Conservation (phyloP, 1,140 invertebrate species). For the Dolichoris vasculosae region DNA sequence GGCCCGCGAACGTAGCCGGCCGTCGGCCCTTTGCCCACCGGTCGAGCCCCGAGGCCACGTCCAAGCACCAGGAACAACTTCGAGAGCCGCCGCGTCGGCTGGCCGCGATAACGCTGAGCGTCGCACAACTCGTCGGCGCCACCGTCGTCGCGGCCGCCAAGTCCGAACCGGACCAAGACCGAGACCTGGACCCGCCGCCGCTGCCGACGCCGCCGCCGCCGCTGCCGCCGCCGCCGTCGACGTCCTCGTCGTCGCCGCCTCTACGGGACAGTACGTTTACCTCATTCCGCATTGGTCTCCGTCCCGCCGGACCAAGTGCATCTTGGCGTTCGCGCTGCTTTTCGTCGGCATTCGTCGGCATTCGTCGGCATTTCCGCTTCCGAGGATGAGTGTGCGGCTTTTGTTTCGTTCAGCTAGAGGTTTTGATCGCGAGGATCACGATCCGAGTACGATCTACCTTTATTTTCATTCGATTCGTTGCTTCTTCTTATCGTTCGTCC, state of each 20-base stretch:
- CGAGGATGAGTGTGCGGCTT: neutral
- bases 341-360: too few relatives aligned
- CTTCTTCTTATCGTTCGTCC: too few relatives aligned
- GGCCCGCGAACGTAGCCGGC: constrained; percentile 46
- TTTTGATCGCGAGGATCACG: neutral
- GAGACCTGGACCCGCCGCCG: constrained; percentile 22
- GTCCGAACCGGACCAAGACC: neutral
- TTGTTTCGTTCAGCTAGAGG: neutral
- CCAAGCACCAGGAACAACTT: neutral
- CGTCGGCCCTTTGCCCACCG: constrained; percentile 45
- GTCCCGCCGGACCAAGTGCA: neutral
- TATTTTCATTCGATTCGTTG: neutral
- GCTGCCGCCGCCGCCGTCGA: neutral
- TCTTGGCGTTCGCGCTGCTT: neutral
- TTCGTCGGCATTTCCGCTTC: neutral
- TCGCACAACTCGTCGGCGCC: constrained; percentile 60
- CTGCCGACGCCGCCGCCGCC: neutral
- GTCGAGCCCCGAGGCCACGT: neutral
- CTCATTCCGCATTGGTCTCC: neutral
- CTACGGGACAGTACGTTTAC: constrained; percentile 8
- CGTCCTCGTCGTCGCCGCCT: neutral
- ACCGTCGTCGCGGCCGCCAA: neutral
- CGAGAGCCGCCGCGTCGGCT: constrained; percentile 28
- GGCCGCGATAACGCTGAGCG: constrained; percentile 65
- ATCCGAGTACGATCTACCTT: neutral